A percentile compares a stretch with the other conserved stretches of the same genome.
phyloP scores from a whole-genome alignment of 2,113 vertebrate species.

The Pomatostomus ruficeps region DNA sequence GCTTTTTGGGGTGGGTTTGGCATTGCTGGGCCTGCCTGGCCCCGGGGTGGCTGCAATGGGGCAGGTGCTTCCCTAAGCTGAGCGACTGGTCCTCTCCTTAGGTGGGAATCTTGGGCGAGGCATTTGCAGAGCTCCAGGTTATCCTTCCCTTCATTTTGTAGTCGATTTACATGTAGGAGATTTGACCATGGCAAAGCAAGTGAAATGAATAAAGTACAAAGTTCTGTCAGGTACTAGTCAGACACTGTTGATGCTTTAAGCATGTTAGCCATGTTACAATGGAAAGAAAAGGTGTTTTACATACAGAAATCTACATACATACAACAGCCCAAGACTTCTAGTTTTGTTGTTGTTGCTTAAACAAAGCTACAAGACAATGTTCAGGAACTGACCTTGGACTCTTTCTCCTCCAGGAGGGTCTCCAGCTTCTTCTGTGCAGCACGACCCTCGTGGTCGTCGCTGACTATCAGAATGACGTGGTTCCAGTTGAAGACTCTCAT shows the following conservation, averaged over 20 bases:
- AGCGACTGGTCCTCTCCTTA: slow-evolving; percentile 44
- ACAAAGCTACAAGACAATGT: slow-evolving; percentile 50
- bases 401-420: slow-evolving; percentile 94
- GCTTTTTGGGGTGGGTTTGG: neutral
- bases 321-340: slow-evolving; percentile 71
- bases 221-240: slow-evolving; percentile 94
- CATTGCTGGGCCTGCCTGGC: neutral
- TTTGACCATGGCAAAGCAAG: slow-evolving; percentile 94
- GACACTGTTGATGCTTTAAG: slow-evolving; percentile 90
- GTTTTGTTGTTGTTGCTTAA: slow-evolving; percentile 57
- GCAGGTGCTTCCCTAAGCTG: slow-evolving; percentile 47
- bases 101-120: slow-evolving; percentile 51
- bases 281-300: slow-evolving; percentile 93
- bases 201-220: slow-evolving; percentile 97
- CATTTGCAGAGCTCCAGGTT: slow-evolving; percentile 96
- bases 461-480: slow-evolving; percentile 96
- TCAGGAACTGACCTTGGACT: slow-evolving; percentile 91
- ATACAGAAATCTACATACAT: slow-evolving; percentile 90
- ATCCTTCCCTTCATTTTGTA: slow-evolving; percentile 85
- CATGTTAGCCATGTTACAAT: slow-evolving; percentile 93
- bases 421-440: slow-evolving; percentile 97
- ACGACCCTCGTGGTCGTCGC: slow-evolving; percentile 95
- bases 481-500: slow-evolving; percentile 98
- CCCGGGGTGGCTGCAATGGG: neutral
- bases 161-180: slow-evolving; percentile 90